These are phyloP conservation scores for Corticium candelabrum DNA, from an alignment of 37 sponge, comb jelly and placozoan genomes.

Conservation along the genomic window DNA sequence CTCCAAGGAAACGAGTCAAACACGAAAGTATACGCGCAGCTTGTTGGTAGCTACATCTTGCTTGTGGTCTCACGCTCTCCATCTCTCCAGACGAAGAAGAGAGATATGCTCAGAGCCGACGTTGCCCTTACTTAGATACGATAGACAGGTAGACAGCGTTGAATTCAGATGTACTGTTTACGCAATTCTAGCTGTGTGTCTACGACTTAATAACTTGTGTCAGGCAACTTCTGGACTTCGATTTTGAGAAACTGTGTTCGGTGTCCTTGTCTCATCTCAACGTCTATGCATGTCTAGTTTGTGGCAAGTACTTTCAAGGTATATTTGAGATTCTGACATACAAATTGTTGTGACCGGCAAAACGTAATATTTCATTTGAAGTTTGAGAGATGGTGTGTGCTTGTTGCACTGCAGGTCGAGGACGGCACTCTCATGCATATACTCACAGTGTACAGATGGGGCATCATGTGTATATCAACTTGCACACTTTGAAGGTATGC, in stretches of 20 bases:
- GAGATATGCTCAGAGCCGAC: not conserved
- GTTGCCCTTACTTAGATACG: not conserved
- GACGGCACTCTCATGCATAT: constrained; percentile 85
- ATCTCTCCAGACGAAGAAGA: not conserved
- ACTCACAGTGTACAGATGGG: constrained; percentile 89
- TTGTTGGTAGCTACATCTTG: too few relatives aligned
- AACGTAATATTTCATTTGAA: not conserved
- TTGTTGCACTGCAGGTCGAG: constrained; percentile 91
- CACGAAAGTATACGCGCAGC: not conserved
- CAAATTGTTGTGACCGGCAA: not conserved
- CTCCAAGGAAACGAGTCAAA: not conserved
- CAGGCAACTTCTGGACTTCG: constrained; percentile 79
- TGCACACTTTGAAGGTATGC: constrained; percentile 48
- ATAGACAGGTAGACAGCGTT: not conserved
- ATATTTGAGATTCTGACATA: not conserved
- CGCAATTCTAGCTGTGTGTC: too few relatives aligned
- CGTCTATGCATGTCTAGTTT: constrained; percentile 95
- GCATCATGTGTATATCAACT: constrained; percentile 89
- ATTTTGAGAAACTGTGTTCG: constrained; percentile 97
- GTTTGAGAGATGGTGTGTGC: not conserved
- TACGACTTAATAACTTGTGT: not conserved
- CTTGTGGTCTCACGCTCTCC: too few relatives aligned
- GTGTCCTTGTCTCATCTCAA: constrained; percentile 89
- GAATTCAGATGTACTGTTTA: not conserved
- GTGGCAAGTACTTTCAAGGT: constrained; percentile 99